Evolutionary conservation across 2,888 invertebrate species (phyloP).

Genomic region (Pterostichus niger): DNA sequence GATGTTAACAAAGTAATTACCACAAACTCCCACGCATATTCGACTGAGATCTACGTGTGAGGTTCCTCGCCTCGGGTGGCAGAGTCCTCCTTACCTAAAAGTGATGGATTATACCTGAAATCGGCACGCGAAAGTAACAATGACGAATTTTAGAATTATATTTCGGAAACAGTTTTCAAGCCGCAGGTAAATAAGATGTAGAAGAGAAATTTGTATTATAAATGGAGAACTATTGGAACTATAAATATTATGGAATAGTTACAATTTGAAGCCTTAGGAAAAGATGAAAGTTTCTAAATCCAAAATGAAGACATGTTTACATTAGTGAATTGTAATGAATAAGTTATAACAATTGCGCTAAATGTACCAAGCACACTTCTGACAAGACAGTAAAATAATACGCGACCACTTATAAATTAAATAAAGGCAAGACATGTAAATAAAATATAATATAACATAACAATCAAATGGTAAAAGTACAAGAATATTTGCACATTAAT

Average conservation of each 20-base stretch:
- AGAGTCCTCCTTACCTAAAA: neutral
- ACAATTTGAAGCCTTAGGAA: neutral
- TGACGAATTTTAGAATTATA: neutral
- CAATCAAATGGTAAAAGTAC: too few relatives aligned
- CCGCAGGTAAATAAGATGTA: neutral
- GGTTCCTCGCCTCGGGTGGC: constrained; percentile 13
- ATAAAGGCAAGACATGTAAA: too few relatives aligned
- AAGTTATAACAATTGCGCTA: too few relatives aligned
- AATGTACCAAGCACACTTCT: too few relatives aligned
- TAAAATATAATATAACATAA: too few relatives aligned
- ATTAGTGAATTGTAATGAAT: too few relatives aligned
- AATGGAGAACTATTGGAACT: neutral
- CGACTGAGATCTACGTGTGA: neutral
- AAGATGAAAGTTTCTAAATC: neutral
- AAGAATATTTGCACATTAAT: too few relatives aligned
- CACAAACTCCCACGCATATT: constrained; percentile 17
- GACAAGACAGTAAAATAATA: too few relatives aligned
- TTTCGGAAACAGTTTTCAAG: neutral
- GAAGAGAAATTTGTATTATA: constrained; percentile 2
- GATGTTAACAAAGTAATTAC: constrained; percentile 42
- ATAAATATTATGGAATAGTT: neutral
- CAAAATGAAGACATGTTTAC: too few relatives aligned
- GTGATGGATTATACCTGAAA: constrained; percentile 8
- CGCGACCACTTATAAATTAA: too few relatives aligned
- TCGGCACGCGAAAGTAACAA: constrained; percentile 24